phyloP scores from a whole-genome alignment of 1,140 invertebrate species.

The Aethina tumida region DNA sequence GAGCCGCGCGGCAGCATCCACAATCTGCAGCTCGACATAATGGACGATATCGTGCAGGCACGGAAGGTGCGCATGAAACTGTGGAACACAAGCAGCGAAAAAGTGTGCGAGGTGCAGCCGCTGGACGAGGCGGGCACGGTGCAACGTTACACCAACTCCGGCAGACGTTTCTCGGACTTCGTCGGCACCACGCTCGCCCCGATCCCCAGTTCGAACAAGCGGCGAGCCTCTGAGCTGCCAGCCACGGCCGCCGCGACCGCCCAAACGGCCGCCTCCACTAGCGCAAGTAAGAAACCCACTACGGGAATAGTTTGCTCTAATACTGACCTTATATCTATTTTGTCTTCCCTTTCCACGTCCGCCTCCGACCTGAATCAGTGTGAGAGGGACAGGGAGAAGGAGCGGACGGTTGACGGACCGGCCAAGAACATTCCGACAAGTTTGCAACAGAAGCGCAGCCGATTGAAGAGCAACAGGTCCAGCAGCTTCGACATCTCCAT shows the following conservation, averaged over 20 bases:
- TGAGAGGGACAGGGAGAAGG: slow-evolving; percentile 33
- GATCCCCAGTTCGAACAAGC: slow-evolving; percentile 39
- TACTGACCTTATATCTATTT: slow-evolving; percentile 65
- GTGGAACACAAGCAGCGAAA: slow-evolving; percentile 69
- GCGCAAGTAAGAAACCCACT: slow-evolving; percentile 25
- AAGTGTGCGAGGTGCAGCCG: slow-evolving; percentile 69
- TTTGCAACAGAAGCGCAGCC: slow-evolving; percentile 39
- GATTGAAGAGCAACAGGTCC: slow-evolving; percentile 55
- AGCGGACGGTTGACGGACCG: slow-evolving; percentile 13
- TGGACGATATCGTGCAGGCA: slow-evolving; percentile 76
- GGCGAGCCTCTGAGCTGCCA: slow-evolving; percentile 59
- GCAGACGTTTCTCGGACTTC: slow-evolving; percentile 62
- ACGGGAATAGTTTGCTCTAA: slow-evolving; percentile 66
- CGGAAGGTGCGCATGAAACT: slow-evolving; percentile 71
- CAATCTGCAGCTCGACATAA: slow-evolving; percentile 73
- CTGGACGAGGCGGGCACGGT: slow-evolving; percentile 51
- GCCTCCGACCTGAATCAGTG: slow-evolving; percentile 65
- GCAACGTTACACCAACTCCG: slow-evolving; percentile 43
- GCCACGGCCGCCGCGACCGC: slow-evolving; percentile 31
- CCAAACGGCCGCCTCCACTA: slow-evolving; percentile 27
- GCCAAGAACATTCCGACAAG: slow-evolving; percentile 25
- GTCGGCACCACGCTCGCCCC: slow-evolving; percentile 44
- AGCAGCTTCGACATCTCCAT: slow-evolving; percentile 74
- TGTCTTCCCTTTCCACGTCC: slow-evolving; percentile 68
- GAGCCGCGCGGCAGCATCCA: slow-evolving; percentile 62